These are phyloP conservation scores for Ricordea florida DNA, from an alignment of 92 coral and sea anemone genomes.

Conservation along the genomic window DNA sequence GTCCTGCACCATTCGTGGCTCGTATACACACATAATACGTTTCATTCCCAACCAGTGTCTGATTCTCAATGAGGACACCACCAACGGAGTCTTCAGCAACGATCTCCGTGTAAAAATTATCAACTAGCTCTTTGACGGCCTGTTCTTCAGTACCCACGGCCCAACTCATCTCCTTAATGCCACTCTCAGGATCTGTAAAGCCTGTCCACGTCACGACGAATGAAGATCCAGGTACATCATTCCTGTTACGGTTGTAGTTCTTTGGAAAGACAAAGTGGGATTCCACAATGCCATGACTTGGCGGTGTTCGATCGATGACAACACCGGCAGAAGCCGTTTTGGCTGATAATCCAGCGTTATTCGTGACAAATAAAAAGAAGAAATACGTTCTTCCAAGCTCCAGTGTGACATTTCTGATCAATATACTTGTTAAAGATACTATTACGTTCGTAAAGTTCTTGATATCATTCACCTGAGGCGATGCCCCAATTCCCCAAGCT, in stretches of 20 bases:
- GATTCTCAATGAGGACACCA: conserved; percentile 60
- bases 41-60: conserved; percentile 54
- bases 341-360: conserved; percentile 64
- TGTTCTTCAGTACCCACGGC: conserved; percentile 42
- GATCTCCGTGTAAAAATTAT: conserved; percentile 19
- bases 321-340: conserved; percentile 63
- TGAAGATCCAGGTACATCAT: conserved; percentile 58
- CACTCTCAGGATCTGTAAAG: conserved; percentile 78
- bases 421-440: not conserved
- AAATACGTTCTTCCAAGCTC: conserved; percentile 59
- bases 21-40: conserved; percentile 75
- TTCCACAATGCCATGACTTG: conserved; percentile 56
- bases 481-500: conserved; percentile 62
- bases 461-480: conserved; percentile 55
- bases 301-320: conserved; percentile 74
- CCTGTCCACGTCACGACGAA: conserved; percentile 80
- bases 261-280: conserved; percentile 64
- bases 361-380: conserved; percentile 36
- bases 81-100: conserved; percentile 41
- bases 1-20: conserved; percentile 78
- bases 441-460: conserved; percentile 46
- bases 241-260: conserved; percentile 60
- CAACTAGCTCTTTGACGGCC: not conserved
- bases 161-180: conserved; percentile 64
- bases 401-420: conserved; percentile 38